Conservation (phyloP, 2,797 vertebrate species). For the Falco novaeseelandiae region DNA sequence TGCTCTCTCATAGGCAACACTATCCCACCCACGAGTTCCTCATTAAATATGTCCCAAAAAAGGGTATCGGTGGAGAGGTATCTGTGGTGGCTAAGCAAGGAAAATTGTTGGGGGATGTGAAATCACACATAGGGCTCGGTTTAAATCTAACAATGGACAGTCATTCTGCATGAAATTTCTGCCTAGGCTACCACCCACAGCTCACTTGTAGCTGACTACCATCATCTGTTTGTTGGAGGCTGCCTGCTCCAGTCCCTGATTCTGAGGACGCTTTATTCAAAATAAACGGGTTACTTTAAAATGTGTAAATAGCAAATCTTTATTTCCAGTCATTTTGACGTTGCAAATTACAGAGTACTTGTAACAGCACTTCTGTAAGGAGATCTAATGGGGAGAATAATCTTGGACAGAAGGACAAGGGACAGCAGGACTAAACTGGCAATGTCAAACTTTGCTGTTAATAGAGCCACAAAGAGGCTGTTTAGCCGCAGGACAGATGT, state of each 20-base stretch:
- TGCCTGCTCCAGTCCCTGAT: neutral
- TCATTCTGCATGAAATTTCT: neutral
- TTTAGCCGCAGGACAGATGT: neutral
- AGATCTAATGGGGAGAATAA: neutral
- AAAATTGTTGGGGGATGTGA: neutral
- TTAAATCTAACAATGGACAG: neutral
- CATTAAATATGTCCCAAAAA: neutral
- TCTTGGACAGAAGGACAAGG: neutral
- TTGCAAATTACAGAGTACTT: neutral
- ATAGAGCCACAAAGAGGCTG: neutral
- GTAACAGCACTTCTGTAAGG: neutral
- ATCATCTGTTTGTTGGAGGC: neutral
- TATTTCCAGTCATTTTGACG: neutral
- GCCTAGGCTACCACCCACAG: neutral
- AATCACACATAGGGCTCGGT: neutral
- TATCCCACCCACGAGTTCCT: neutral
- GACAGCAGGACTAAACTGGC: neutral
- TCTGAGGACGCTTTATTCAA: neutral
- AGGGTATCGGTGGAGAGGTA: neutral
- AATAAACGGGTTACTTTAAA: neutral
- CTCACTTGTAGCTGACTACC: neutral
- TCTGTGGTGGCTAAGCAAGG: neutral
- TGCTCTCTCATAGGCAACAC: neutral
- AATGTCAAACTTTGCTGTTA: neutral
- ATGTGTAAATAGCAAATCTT: neutral